Percentiles rank a stretch among this genome's conserved stretches.
phyloP scores from a whole-genome alignment of 2,888 invertebrate species.

The Chaitophorus viminalis region DNA sequence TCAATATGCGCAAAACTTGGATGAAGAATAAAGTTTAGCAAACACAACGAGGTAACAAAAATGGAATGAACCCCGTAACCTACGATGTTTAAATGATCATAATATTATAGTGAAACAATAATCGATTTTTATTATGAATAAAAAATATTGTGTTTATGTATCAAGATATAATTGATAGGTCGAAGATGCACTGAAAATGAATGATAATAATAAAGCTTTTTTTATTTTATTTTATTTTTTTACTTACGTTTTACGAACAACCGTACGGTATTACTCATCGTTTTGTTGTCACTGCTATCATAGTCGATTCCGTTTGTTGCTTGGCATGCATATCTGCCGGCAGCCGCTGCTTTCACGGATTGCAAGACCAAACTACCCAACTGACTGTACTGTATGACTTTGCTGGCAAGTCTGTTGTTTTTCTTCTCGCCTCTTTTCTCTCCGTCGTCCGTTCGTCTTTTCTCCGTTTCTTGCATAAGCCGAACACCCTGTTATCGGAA shows the following conservation, averaged over 20 bases:
- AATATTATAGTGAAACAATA: no score
- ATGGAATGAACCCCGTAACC: no score
- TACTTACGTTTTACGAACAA: conserved; percentile 44
- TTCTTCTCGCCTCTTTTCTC: conserved; percentile 19
- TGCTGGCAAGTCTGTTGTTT: conserved; percentile 26
- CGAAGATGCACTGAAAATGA: no score
- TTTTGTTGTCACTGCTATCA: conserved; percentile 5
- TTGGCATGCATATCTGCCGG: conserved; percentile 41
- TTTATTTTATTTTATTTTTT: no score
- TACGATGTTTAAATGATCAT: no score
- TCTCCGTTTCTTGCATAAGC: conserved; percentile 34
- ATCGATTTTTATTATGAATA: no score
- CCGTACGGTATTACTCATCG: conserved; percentile 30
- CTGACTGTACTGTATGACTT: conserved; percentile 50
- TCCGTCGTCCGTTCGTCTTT: conserved; percentile 21
- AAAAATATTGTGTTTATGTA: no score
- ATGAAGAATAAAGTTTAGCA: no score
- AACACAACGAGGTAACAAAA: no score
- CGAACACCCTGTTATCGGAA: conserved; percentile 12
- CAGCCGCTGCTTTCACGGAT: conserved; percentile 32
- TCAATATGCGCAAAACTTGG: no score
- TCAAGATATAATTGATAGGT: no score
- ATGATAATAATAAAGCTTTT: no score
- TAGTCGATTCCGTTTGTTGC: conserved; percentile 41
- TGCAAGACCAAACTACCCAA: conserved; percentile 40